Evolutionary conservation across 2,888 invertebrate species (phyloP), one percentile per base, ranked within the genome.

Genomic region (Tenodera sinensis): DNA sequence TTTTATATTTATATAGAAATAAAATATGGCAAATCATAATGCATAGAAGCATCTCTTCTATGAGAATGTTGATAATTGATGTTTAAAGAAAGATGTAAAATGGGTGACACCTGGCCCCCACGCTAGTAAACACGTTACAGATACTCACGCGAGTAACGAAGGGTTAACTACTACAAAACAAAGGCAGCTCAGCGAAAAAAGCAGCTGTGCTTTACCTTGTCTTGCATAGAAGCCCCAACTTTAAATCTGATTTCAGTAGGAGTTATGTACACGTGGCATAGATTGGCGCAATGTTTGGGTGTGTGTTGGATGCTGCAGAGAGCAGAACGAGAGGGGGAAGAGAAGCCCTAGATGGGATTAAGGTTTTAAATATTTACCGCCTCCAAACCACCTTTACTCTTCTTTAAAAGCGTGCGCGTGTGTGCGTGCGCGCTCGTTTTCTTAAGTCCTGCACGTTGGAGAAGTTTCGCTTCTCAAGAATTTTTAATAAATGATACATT

Each of bases 291-390:
- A 71, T 71, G 54, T 71, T 71, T 71, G 85, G 8, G 42, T 30
- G 85, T 47, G 12, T 85, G 20, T 12, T 28, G 15, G 30, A 20
- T 83, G 30, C 81, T 28, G 81, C 28, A 82, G 87, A 82, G n/a
- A 83, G 86, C 34, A 82, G 14, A n/a, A 9, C 30, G 30, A 3
- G 34, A 83, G 6, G 20, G 25, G 54, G 8, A 71, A 71, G 54
- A 71, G 54, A 71, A 25, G 30, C 1, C 15, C 34, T 30, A 83
- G 87, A 87, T 87, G 83, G 87, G 87, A 87, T 87, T 87, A 87
- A 87, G 83, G 34, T 87, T 87, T 87, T 87, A 87, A 83, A 87
- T 87, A 87, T 87, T 87, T 87, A 87, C 83, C 83, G 83, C 30
- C 28, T 12, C 25, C 54, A 71, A 71, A 71, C 54, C 54, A 71